These are phyloP conservation scores for Enteromius fasciolatus DNA, from an alignment of 2,797 vertebrate genomes.

Conservation along the genomic window DNA sequence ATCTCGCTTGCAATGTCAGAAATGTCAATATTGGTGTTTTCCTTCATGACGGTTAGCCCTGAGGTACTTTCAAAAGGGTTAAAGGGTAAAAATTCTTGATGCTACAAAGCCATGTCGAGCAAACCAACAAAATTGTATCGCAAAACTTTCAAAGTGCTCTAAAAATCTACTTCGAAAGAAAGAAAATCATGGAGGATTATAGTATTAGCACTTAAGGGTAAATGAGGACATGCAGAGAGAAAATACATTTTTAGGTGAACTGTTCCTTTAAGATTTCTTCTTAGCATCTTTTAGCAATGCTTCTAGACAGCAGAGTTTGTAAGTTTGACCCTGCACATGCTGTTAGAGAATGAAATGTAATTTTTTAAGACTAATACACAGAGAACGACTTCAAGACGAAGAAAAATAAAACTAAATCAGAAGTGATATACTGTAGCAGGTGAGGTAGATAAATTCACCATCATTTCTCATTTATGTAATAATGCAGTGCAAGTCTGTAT, in stretches of 20 bases:
- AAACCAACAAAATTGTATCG: not conserved
- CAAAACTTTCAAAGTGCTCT: not conserved
- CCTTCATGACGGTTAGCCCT: not conserved
- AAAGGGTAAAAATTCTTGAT: not conserved
- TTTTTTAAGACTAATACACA: conserved; percentile 20
- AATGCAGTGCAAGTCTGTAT: conserved; percentile 68
- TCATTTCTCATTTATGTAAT: conserved; percentile 62
- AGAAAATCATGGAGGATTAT: not conserved
- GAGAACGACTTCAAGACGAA: conserved; percentile 2
- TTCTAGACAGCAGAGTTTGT: conserved; percentile 1
- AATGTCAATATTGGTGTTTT: conserved; percentile 15
- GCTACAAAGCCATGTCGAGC: not conserved
- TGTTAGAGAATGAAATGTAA: conserved; percentile 33
- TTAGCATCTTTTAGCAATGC: not conserved
- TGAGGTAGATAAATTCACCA: conserved; percentile 65
- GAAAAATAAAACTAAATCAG: conserved; percentile 40
- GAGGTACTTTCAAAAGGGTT: not conserved
- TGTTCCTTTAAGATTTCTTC: not conserved
- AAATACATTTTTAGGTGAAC: not conserved
- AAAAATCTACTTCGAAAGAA: not conserved
- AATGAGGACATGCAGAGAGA: not conserved
- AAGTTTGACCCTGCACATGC: not conserved
- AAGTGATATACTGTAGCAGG: conserved; percentile 68
- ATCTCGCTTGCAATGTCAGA: conserved; percentile 5
- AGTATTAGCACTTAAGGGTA: not conserved